phyloP scores from a whole-genome alignment of 2,888 invertebrate genomes.

The Capitulum mitella region DNA sequence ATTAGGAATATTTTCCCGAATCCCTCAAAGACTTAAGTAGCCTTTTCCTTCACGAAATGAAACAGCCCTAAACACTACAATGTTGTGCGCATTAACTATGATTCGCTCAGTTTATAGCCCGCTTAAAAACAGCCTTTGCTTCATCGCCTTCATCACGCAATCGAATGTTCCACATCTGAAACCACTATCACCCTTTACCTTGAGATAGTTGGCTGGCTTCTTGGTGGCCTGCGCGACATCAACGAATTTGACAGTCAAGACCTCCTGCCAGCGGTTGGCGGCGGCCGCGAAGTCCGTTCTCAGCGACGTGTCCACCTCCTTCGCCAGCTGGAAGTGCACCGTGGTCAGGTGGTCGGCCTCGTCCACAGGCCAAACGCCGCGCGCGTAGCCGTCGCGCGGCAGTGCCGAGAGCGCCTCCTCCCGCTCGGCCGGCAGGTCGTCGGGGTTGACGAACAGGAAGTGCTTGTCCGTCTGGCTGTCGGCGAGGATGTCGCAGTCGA shows the following conservation, averaged over 20 bases:
- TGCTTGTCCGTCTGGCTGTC: background rate
- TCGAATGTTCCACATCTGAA: too few species aligned
- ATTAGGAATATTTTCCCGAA: too few species aligned
- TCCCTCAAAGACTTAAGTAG: too few species aligned
- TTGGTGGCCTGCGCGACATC: background rate
- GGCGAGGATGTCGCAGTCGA: conserved; percentile 9
- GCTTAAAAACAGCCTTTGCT: too few species aligned
- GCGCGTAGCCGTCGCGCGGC: background rate
- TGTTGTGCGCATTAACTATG: too few species aligned
- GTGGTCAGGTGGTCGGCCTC: background rate
- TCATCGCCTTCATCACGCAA: too few species aligned
- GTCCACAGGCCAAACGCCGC: background rate
- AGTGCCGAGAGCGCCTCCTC: background rate
- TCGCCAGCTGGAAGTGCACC: background rate
- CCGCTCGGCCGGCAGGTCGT: background rate
- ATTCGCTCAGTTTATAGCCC: too few species aligned
- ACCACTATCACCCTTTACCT: too few species aligned
- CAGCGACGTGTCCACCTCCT: background rate
- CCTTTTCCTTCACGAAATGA: too few species aligned
- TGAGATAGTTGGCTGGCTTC: background rate
- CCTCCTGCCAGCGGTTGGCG: background rate
- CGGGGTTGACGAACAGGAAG: background rate
- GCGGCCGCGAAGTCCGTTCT: background rate
- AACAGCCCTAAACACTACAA: too few species aligned
- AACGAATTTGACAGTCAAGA: background rate